Percentiles rank a stretch among this genome's conserved stretches.
Evolutionary conservation across 1,140 invertebrate genomes (phyloP).

Genomic region (Drosophila suzukii): DNA sequence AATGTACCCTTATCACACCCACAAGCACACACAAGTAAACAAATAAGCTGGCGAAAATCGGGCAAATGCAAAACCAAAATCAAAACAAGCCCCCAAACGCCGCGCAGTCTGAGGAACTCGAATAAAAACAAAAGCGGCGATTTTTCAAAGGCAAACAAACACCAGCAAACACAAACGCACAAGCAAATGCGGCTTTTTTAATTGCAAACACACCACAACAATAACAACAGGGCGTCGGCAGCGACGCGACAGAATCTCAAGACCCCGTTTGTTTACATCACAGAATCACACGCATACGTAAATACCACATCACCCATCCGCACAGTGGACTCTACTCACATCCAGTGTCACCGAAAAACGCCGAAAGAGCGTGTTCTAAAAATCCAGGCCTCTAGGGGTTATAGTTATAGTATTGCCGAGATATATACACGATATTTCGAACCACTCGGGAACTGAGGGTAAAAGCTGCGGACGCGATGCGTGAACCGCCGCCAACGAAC

Average conservation of each 20-base stretch:
- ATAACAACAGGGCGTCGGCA: constrained; percentile 34
- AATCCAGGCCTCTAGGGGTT: constrained; percentile 4
- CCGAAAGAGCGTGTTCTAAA: neutral
- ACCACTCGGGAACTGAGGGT: constrained; percentile 1
- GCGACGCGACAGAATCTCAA: constrained; percentile 67
- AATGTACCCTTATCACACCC: constrained; percentile 62
- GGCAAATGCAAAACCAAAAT: constrained; percentile 43
- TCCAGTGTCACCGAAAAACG: constrained; percentile 23
- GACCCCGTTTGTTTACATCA: constrained; percentile 80
- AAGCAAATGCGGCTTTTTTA: constrained; percentile 74
- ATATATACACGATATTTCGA: constrained; percentile 16
- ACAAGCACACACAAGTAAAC: neutral
- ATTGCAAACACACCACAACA: constrained; percentile 57
- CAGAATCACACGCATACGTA: neutral
- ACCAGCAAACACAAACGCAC: constrained; percentile 29
- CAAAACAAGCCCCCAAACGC: constrained; percentile 56
- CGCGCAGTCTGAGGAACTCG: constrained; percentile 23
- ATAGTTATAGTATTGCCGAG: neutral
- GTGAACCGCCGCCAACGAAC: constrained; percentile 70
- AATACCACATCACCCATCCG: constrained; percentile 42
- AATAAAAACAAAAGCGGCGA: constrained; percentile 43
- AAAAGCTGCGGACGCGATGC: constrained; percentile 36
- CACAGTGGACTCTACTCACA: constrained; percentile 65
- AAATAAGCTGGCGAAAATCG: constrained; percentile 52
- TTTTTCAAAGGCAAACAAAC: constrained; percentile 31